phyloP scores from a whole-genome alignment of 2,888 invertebrate species.

The Brachycybe producta region DNA sequence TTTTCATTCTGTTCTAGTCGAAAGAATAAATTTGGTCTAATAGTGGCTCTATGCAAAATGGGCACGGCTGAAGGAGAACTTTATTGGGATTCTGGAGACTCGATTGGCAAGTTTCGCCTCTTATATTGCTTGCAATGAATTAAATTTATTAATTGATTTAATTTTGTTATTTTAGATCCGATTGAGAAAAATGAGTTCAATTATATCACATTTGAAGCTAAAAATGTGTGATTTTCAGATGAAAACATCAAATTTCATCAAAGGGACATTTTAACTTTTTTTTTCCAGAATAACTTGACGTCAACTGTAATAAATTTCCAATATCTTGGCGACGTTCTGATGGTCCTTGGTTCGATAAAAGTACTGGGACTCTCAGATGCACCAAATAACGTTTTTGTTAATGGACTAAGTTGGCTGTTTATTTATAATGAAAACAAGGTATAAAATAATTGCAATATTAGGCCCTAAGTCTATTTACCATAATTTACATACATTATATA shows the following conservation, averaged over 20 bases:
- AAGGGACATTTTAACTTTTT: no score
- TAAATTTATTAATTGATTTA: neutral
- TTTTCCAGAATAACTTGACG: constrained; percentile 1
- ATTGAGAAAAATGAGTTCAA: neutral
- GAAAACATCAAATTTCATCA: no score
- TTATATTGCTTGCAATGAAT: neutral
- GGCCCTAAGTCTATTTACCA: no score
- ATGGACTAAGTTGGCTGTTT: no score
- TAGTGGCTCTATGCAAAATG: constrained; percentile 45
- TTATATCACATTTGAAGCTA: no score
- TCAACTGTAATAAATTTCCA: constrained; percentile 2
- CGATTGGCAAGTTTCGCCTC: constrained; percentile 37
- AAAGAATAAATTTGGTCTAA: constrained; percentile 46
- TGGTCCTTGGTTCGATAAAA: no score
- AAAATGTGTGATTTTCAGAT: no score
- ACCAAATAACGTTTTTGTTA: no score
- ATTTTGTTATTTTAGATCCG: neutral
- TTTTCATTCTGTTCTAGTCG: constrained; percentile 30
- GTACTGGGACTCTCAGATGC: no score
- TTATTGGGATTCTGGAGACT: constrained; percentile 72
- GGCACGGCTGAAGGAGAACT: constrained; percentile 49
- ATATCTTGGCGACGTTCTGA: neutral
- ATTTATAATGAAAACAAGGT: no score
- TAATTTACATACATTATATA: no score
- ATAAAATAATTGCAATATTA: no score